Evolutionary conservation across 2,888 invertebrate genomes (phyloP).

Genomic region (Archaeoteleia sp.): DNA sequence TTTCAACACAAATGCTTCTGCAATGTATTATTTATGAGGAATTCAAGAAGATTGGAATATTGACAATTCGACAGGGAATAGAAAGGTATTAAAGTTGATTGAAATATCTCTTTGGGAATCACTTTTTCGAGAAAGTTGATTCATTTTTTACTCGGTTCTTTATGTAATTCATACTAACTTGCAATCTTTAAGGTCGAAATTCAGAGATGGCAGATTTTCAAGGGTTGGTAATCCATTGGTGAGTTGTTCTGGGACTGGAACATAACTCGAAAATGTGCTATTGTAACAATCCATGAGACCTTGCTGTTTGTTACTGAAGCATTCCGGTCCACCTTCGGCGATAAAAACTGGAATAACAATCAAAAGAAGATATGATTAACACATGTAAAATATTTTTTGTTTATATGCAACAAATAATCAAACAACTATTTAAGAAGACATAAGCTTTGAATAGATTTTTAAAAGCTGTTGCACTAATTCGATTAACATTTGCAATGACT

Average conservation of each 20-base stretch:
- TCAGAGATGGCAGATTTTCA: slow-evolving; percentile 77
- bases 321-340: slow-evolving; percentile 87
- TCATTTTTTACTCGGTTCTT: neutral
- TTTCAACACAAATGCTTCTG: too few relatives aligned
- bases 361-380: too few relatives aligned
- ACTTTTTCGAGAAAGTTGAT: too few relatives aligned
- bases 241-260: slow-evolving; percentile 71
- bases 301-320: slow-evolving; percentile 80
- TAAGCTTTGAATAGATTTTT: too few relatives aligned
- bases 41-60: neutral
- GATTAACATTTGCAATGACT: too few relatives aligned
- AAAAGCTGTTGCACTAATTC: too few relatives aligned
- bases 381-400: neutral
- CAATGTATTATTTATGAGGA: too few relatives aligned
- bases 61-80: neutral
- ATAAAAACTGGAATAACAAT: slow-evolving; percentile 80
- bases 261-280: slow-evolving; percentile 68
- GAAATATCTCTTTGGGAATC: too few relatives aligned
- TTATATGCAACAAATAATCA: too few relatives aligned
- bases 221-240: slow-evolving; percentile 37
- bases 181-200: slow-evolving; percentile 79
- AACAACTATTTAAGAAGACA: too few relatives aligned
- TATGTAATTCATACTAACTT: slow-evolving; percentile 72
- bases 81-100: too few relatives aligned
- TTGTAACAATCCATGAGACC: slow-evolving; percentile 76